Evolutionary conservation across 2,113 vertebrate genomes (phyloP), one percentile per base, ranked within the genome.

Genomic region (Cacatua alba): DNA sequence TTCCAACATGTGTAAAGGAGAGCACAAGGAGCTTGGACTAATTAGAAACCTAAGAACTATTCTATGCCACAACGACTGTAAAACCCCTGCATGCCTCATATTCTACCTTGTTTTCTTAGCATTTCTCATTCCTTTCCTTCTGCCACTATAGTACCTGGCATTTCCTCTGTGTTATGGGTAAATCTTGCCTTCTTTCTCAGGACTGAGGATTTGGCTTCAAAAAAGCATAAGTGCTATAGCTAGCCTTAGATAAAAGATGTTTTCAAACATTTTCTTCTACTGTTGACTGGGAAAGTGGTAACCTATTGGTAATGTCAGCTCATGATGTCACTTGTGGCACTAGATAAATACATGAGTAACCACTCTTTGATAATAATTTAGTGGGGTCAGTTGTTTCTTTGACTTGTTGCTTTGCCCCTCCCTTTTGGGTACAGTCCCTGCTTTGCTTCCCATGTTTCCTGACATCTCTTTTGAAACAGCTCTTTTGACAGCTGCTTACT

Each of bases 261-360:
- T 95, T 74, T 48, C 18, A 52, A 63, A 4, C n/a, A 17, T 89
- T 82, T 82, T 65, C 16, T 81, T 83, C 51, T 57, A 12, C 72
- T 88, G 19, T 77, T 3, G 17, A 83, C 68, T 96, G 95, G 92
- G 95, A 97, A 96, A 97, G 80, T 75, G 20, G 82, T 96, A 97
- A 96, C 82, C 90, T 96, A 78, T n/a, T 90, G 86, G 88, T 83
- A 93, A 93, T 94, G 93, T 90, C 90, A 94, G 75, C 43, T 82
- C 31, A 84, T 95, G 95, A 96, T 77, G 80, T 96, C 93, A 94
- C 33, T 95, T 49, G 83, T 89, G 74, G 69, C 87, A 79, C 62
- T 92, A 90, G 60, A 88, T 81, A 95, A 92, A 92, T n/a, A 92
- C 13, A 91, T 86, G 80, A 93, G 35, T 82, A 94, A 93, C n/a